Conservation (phyloP, 1,140 invertebrate species). For the Stegodyphus mimosarum region DNA sequence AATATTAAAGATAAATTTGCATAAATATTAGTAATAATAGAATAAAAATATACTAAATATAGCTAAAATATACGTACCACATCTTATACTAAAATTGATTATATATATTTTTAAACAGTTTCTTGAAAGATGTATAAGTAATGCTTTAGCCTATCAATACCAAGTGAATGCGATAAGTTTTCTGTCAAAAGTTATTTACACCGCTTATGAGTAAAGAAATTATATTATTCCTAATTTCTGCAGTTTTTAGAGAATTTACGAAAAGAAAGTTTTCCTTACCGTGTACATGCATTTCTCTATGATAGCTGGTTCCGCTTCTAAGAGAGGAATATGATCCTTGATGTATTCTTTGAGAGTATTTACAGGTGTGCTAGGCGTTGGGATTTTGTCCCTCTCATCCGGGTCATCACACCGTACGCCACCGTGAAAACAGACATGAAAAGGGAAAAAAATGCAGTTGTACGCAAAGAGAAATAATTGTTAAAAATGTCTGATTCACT, state of each 20-base stretch:
- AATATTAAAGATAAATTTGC: too few relatives aligned
- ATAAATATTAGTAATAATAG: too few relatives aligned
- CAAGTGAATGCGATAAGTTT: too few relatives aligned
- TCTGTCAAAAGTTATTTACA: too few relatives aligned
- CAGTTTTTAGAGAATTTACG: background rate
- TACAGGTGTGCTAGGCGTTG: background rate
- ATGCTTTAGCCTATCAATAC: too few relatives aligned
- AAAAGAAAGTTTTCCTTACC: constrained; percentile 17
- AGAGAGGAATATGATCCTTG: constrained; percentile 9
- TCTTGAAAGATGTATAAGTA: too few relatives aligned
- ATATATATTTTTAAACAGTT: too few relatives aligned
- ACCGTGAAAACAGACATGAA: constrained; percentile 19
- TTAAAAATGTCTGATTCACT: background rate
- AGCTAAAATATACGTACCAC: too few relatives aligned
- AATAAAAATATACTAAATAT: too few relatives aligned
- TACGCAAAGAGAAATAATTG: background rate
- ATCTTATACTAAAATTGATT: too few relatives aligned
- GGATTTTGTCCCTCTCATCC: constrained; percentile 22
- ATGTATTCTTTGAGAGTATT: constrained; percentile 4
- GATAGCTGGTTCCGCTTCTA: constrained; percentile 35
- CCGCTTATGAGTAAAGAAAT: too few relatives aligned
- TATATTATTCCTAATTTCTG: too few relatives aligned
- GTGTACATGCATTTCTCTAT: constrained; percentile 54
- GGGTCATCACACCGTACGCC: constrained; percentile 10
- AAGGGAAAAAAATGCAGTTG: background rate